Percentiles rank a stretch among this genome's conserved stretches.
Conservation (phyloP, 2,888 invertebrate species). For the Cecidostiba fungosa region DNA sequence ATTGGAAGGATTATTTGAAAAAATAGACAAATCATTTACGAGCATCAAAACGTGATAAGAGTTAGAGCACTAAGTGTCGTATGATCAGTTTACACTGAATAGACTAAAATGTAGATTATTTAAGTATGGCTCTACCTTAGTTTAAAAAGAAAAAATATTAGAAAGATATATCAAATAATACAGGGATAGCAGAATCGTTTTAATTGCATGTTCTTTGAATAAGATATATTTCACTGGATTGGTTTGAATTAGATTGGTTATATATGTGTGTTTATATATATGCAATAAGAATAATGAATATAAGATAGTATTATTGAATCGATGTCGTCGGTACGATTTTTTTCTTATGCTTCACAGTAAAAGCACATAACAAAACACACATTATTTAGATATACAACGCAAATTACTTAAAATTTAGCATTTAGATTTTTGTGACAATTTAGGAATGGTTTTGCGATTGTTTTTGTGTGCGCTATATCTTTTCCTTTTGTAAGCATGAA, state of each 20-base stretch:
- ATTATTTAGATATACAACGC: slow-evolving; percentile 47
- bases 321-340: slow-evolving; percentile 70
- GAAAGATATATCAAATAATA: slow-evolving; percentile 56
- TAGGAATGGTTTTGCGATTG: not conserved
- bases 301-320: slow-evolving; percentile 69
- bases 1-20: not conserved
- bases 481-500: slow-evolving; percentile 14
- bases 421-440: slow-evolving; percentile 19
- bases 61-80: slow-evolving; percentile 24
- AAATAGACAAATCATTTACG: not conserved
- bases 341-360: slow-evolving; percentile 52
- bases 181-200: slow-evolving; percentile 47
- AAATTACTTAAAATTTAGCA: slow-evolving; percentile 44
- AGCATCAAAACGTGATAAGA: slow-evolving; percentile 33
- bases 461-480: slow-evolving; percentile 31
- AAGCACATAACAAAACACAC: slow-evolving; percentile 26
- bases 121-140: slow-evolving; percentile 60
- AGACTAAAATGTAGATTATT: slow-evolving; percentile 46
- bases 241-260: slow-evolving; percentile 60
- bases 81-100: slow-evolving; percentile 31
- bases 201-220: slow-evolving; percentile 53
- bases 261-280: slow-evolving; percentile 58
- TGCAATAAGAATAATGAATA: slow-evolving; percentile 72
- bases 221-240: slow-evolving; percentile 60
- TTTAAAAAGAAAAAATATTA: slow-evolving; percentile 30